Evolutionary conservation across 2,113 vertebrate genomes (phyloP), one percentile per base, ranked within the genome.

Genomic region (Piaya cayana): DNA sequence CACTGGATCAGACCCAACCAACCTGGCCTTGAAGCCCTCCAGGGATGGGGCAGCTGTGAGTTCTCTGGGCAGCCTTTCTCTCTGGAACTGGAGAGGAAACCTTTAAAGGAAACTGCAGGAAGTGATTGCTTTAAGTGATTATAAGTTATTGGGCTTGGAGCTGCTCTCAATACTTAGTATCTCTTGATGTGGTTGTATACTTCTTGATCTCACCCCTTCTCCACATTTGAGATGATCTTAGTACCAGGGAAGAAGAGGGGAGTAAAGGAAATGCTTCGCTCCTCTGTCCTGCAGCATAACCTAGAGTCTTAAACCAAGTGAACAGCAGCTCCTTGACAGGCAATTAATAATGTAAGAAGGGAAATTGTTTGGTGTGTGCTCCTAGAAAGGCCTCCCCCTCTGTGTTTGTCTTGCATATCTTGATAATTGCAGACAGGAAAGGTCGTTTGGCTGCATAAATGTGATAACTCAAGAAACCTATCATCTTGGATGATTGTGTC

Each of bases 291-390:
- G 53, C 56, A 68, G 53, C 18, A 1, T 27, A 36, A 27, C 32
- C 56, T 62, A 6, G 26, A 62, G 42, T 67, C 23, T 64, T 26
- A 30, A 34, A 5, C 15, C 23, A 7, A 19, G 43, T 8, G 30
- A 22, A 5, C 0, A 1, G 20, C 6, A 70, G 86, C 22, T 81
- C 62, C 8, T 39, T 81, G 72, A n/a, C 64, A 26, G 53, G 7
- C 12, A 16, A 1, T 2, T 6, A 20, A 3, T 52, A 11, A 47
- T 0, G 3, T 62, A 18, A 42, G 56, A n/a, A 21, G 18, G 58
- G 55, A 59, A 68, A 55, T 3, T 43, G 37, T 36, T 34, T 15
- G 74, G 17, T 42, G 22, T 47, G 60, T 2, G 0, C n/a, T 75
- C 56, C 39, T n/a, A n/a, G 45, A 27, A 15, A 9, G 17, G 32